These are phyloP conservation scores for Melanotus villosus DNA, from an alignment of 2,888 invertebrate genomes.

Conservation along the genomic window DNA sequence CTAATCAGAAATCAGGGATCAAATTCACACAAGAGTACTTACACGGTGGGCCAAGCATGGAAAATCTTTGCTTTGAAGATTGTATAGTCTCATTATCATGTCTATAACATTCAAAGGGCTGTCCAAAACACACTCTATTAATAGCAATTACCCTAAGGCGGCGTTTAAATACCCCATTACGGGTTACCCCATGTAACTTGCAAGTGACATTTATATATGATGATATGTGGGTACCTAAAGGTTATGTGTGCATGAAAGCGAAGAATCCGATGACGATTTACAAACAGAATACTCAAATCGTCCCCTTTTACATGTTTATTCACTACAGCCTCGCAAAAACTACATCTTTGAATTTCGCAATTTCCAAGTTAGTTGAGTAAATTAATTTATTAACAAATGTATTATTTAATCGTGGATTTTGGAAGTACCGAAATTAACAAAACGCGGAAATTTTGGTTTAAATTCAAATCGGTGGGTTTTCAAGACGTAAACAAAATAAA, in stretches of 20 bases:
- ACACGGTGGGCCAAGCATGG: conserved; percentile 41
- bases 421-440: too few species aligned
- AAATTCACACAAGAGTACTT: conserved; percentile 43
- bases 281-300: conserved; percentile 5
- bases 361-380: too few species aligned
- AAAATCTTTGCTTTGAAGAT: conserved; percentile 58
- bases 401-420: too few species aligned
- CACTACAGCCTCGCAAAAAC: too few species aligned
- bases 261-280: conserved; percentile 33
- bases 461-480: too few species aligned
- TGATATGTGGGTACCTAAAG: conserved; percentile 48
- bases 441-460: too few species aligned
- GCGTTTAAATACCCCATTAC: conserved; percentile 64
- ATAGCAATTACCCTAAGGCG: conserved; percentile 67
- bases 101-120: conserved; percentile 67
- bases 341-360: too few species aligned
- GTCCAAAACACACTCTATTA: conserved; percentile 66
- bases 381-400: too few species aligned
- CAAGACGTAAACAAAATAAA: too few species aligned
- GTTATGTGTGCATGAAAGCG: conserved; percentile 32
- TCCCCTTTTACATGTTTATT: background rate
- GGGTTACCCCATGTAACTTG: conserved; percentile 60
- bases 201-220: conserved; percentile 66
- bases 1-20: conserved; percentile 2
- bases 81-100: conserved; percentile 65